Conservation (phyloP, 2,797 vertebrate genomes). For the Gila robusta region DNA sequence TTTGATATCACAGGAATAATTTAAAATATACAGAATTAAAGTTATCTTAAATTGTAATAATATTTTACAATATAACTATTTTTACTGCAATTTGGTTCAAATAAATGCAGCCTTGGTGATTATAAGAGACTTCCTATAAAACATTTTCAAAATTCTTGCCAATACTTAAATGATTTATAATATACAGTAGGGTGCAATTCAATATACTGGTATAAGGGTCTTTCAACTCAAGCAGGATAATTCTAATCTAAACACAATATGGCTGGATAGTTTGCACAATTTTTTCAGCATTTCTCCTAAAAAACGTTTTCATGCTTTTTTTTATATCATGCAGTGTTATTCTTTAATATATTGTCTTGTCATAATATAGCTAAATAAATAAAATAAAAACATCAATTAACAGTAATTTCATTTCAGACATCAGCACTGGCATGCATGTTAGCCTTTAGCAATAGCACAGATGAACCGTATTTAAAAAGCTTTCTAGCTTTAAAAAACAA, state of each 20-base stretch:
- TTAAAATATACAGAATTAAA: not conserved
- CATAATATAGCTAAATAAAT: not conserved
- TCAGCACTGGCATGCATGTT: constrained; percentile 1
- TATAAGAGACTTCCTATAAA: not conserved
- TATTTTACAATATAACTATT: not conserved
- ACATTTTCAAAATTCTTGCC: not conserved
- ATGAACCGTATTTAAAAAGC: not conserved
- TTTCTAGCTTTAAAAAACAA: not conserved
- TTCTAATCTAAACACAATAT: not conserved
- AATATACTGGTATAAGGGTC: not conserved
- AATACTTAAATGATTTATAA: not conserved
- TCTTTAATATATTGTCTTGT: not conserved
- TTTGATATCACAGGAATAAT: not conserved
- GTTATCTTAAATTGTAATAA: not conserved
- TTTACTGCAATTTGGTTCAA: not conserved
- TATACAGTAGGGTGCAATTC: not conserved
- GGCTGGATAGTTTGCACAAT: not conserved
- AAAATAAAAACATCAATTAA: not conserved
- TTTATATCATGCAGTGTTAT: not conserved
- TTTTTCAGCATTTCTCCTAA: not conserved
- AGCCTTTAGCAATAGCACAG: not conserved
- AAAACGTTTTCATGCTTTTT: not conserved
- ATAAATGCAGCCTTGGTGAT: not conserved
- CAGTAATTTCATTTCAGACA: not conserved
- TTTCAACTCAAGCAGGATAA: not conserved